Evolutionary conservation across 2,888 invertebrate genomes (phyloP).

Genomic region (Clistopyga incitator): DNA sequence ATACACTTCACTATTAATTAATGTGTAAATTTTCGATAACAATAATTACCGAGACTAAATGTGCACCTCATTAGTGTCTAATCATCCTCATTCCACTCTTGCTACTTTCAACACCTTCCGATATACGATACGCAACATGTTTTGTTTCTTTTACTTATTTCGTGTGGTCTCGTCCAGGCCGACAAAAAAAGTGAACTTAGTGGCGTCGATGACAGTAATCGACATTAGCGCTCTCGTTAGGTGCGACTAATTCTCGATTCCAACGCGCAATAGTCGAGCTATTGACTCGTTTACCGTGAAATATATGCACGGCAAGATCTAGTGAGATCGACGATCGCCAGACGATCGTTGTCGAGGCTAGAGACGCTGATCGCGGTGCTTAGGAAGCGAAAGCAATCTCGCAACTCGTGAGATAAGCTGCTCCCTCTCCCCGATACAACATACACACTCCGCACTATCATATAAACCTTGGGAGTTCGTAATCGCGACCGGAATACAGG

Average conservation of each 20-base stretch:
- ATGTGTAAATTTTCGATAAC: slow-evolving; percentile 37
- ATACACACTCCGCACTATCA: background rate
- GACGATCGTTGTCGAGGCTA: slow-evolving; percentile 14
- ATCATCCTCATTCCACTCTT: slow-evolving; percentile 14
- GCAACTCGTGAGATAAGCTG: slow-evolving; percentile 48
- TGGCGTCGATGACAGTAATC: slow-evolving; percentile 25
- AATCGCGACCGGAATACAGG: slow-evolving; percentile 56
- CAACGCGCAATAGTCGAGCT: slow-evolving; percentile 30
- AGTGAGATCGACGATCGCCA: background rate
- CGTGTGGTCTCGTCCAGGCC: slow-evolving; percentile 11
- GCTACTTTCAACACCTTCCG: slow-evolving; percentile 12
- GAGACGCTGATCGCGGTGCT: slow-evolving; percentile 33
- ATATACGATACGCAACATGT: background rate
- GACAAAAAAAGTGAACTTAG: slow-evolving; percentile 8
- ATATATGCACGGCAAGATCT: slow-evolving; percentile 25
- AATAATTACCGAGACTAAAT: slow-evolving; percentile 3
- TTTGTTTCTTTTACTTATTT: slow-evolving; percentile 1
- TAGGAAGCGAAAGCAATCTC: slow-evolving; percentile 32
- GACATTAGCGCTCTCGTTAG: slow-evolving; percentile 40
- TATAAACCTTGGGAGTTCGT: slow-evolving; percentile 24
- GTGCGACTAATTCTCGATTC: slow-evolving; percentile 48
- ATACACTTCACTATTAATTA: slow-evolving; percentile 45
- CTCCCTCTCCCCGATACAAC: slow-evolving; percentile 22
- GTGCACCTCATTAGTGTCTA: slow-evolving; percentile 4
- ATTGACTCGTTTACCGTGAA: slow-evolving; percentile 47